Percentiles rank a stretch among this genome's conserved stretches.
These are phyloP conservation scores for Theocolax elegans DNA, from an alignment of 1,140 invertebrate genomes.

Conservation along the genomic window DNA sequence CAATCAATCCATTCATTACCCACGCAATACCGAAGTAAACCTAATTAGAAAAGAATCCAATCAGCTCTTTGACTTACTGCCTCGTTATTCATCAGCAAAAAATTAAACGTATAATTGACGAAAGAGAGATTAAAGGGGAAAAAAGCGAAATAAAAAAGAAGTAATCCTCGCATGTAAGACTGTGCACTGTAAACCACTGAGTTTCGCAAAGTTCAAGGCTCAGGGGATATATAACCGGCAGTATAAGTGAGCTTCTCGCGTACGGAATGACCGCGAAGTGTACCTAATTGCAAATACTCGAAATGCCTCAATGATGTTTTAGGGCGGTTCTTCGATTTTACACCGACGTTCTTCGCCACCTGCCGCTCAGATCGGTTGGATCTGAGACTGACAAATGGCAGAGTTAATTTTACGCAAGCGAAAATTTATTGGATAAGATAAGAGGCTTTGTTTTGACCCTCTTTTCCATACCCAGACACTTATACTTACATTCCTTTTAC, in stretches of 20 bases:
- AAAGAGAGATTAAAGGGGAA: background rate
- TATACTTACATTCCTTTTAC: too few species aligned
- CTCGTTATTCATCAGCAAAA: slow-evolving; percentile 39
- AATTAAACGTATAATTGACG: slow-evolving; percentile 40
- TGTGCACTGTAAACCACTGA: slow-evolving; percentile 26
- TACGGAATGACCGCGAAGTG: slow-evolving; percentile 24
- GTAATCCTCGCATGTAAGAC: background rate
- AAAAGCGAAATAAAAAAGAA: background rate
- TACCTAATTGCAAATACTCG: slow-evolving; percentile 39
- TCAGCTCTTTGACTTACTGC: too few species aligned
- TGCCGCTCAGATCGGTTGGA: background rate
- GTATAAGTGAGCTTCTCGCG: background rate
- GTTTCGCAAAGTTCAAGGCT: slow-evolving; percentile 1
- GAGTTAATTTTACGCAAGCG: too few species aligned
- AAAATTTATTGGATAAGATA: too few species aligned
- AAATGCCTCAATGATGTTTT: slow-evolving; percentile 16
- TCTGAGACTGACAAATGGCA: too few species aligned
- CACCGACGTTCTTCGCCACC: background rate
- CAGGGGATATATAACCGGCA: slow-evolving; percentile 13
- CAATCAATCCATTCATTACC: too few species aligned
- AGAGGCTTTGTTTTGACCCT: too few species aligned
- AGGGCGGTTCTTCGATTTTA: background rate
- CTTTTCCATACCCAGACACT: too few species aligned
- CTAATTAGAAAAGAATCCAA: too few species aligned
- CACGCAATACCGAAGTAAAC: too few species aligned